Conservation (phyloP, 2,888 invertebrate genomes). For the Megamerina dolium region DNA sequence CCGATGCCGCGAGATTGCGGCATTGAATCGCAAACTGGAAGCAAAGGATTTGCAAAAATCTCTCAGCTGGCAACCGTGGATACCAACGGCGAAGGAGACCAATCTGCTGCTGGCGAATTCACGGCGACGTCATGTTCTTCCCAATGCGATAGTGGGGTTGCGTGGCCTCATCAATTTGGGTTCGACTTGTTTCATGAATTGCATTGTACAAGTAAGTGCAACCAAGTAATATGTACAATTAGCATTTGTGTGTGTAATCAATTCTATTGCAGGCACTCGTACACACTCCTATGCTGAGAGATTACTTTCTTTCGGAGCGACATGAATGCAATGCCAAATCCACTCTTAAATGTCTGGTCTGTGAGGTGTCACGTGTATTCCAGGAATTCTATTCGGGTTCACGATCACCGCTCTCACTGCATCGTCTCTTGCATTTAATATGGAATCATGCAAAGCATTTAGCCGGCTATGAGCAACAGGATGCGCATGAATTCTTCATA, state of each 20-base stretch:
- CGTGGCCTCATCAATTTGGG: constrained; percentile 93
- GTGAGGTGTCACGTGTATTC: constrained; percentile 91
- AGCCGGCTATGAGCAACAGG: constrained; percentile 95
- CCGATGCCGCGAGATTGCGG: constrained; percentile 58
- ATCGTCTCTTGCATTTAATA: constrained; percentile 83
- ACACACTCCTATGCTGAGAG: constrained; percentile 88
- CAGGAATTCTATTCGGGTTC: constrained; percentile 95
- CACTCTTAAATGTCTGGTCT: constrained; percentile 81
- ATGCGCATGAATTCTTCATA: constrained; percentile 98
- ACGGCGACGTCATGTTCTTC: constrained; percentile 70
- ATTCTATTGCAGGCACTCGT: constrained; percentile 64
- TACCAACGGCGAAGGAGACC: constrained; percentile 71
- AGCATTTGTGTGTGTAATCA: too few species aligned
- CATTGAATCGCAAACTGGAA: constrained; percentile 54
- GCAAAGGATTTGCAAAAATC: constrained; percentile 58
- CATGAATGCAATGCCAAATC: constrained; percentile 68
- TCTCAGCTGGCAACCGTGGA: constrained; percentile 68
- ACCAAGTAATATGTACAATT: too few species aligned
- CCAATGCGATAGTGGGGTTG: constrained; percentile 80
- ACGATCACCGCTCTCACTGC: constrained; percentile 79
- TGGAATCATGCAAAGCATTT: constrained; percentile 96
- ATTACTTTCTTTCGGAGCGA: constrained; percentile 90
- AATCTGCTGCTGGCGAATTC: constrained; percentile 70
- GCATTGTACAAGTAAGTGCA: constrained; percentile 72
- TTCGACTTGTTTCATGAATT: constrained; percentile 98